Evolutionary conservation across 2,888 invertebrate species (phyloP), one percentile per base, ranked within the genome.

Genomic region (Loripinus fragilis): DNA sequence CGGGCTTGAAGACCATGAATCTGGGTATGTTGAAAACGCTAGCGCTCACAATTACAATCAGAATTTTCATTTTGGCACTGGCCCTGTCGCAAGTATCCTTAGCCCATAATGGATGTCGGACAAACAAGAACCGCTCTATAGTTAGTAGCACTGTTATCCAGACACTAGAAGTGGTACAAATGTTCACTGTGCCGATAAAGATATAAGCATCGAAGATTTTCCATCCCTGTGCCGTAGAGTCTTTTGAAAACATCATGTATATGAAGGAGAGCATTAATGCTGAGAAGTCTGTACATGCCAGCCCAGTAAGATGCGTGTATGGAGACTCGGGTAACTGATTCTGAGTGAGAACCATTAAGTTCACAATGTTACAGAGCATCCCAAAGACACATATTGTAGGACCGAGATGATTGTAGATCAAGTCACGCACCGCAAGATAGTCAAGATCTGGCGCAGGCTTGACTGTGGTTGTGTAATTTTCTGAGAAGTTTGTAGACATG

Each of bases 221-320:
- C 89, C 89, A 89, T 71, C 78, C 82, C 73, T 89, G 89, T 28
- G 83, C 82, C 35, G 65, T 41, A 10, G 76, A 77, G 42, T 76
- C 75, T 52, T 85, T 83, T 17, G 89, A 88, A 64, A 85, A 82
- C 71, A 85, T 76, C 85, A 87, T 86, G 69, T 71, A 87, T n/a
- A 89, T 77, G 68, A 91, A 86, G 12, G 90, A 88, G 30, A 92
- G 85, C 1, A 87, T 64, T 25, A 92, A 85, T n/a, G 90, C 90
- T 12, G 83, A 52, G 33, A 92, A 83, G 74, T 92, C 92, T 0
- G 90, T 86, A 15, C 88, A 81, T 0, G 92, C 91, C 64, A 93
- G 86, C n/a, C 89, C 91, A 2, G 89, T 89, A 15, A 93, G 87
- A 79, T 92, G 91, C 17, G 91, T 90, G 85, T 92, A 93, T 0